Conservation (phyloP, 2,888 invertebrate genomes). For the Drosophila multiciliata region DNA sequence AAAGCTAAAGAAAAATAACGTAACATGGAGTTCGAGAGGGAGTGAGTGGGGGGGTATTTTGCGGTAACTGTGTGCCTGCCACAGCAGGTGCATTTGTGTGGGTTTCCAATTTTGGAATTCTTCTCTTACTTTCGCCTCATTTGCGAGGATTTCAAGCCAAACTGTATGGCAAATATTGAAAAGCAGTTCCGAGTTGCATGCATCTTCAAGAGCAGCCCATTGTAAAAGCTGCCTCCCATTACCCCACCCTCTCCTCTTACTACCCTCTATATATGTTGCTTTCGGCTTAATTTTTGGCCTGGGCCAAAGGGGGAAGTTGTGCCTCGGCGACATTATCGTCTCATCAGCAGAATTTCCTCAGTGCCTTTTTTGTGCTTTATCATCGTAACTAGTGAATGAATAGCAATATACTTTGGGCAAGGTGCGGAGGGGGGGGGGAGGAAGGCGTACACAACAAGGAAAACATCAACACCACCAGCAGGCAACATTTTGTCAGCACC, state of each 20-base stretch:
- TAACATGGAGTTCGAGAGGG: background rate
- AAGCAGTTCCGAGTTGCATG: conserved; percentile 65
- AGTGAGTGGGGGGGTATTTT: background rate
- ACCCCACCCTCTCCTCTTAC: background rate
- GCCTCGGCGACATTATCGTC: conserved; percentile 64
- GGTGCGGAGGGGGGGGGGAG: background rate
- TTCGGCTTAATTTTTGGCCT: conserved; percentile 58
- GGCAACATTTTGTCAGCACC: conserved; percentile 63
- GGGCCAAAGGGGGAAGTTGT: background rate
- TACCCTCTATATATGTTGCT: conserved; percentile 14
- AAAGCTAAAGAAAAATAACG: conserved; percentile 43
- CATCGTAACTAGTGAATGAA: conserved; percentile 81
- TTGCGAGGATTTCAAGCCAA: conserved; percentile 58
- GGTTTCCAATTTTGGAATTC: conserved; percentile 36
- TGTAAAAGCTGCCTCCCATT: background rate
- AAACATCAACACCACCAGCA: conserved; percentile 58
- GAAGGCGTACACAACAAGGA: conserved; percentile 36
- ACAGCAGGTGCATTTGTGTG: conserved; percentile 25
- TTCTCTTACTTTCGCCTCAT: conserved; percentile 66
- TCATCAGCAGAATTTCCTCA: conserved; percentile 80
- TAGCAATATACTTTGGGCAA: conserved; percentile 59
- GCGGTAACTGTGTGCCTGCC: conserved; percentile 1
- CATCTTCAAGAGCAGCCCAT: conserved; percentile 35
- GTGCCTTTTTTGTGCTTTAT: conserved; percentile 78
- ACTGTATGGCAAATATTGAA: conserved; percentile 61